Conservation (phyloP, 2,888 invertebrate species). For the Caenorhabditis sp. region DNA sequence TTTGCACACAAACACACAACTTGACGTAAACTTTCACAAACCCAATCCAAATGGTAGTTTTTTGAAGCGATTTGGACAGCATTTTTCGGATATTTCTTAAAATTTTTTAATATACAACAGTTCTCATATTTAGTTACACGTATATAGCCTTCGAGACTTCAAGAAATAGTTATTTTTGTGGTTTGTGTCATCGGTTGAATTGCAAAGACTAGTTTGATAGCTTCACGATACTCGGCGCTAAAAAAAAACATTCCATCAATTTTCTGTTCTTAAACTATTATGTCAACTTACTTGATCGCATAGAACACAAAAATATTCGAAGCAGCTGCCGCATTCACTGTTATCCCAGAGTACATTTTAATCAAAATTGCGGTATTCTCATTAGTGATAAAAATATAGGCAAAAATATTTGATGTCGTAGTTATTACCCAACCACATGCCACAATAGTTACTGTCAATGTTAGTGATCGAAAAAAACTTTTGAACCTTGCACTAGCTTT, state of each 20-base stretch:
- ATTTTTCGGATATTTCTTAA: too few relatives aligned
- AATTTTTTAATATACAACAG: too few relatives aligned
- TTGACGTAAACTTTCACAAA: too few relatives aligned
- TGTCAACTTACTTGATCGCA: constrained; percentile 36
- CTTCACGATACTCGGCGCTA: constrained; percentile 35
- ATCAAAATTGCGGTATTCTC: constrained; percentile 18
- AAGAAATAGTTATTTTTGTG: too few relatives aligned
- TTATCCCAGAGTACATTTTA: constrained; percentile 47
- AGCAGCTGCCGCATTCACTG: constrained; percentile 40
- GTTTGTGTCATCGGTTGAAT: too few relatives aligned
- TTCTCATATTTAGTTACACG: too few relatives aligned
- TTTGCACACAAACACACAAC: too few relatives aligned
- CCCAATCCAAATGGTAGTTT: too few relatives aligned
- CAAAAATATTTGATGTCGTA: constrained; percentile 31
- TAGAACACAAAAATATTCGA: constrained; percentile 47
- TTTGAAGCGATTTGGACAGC: too few relatives aligned
- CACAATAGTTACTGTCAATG: constrained; percentile 38
- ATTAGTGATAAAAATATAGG: constrained; percentile 14
- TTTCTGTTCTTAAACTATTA: too few relatives aligned
- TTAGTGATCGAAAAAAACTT: constrained; percentile 38
- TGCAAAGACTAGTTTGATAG: constrained; percentile 24
- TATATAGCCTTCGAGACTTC: too few relatives aligned
- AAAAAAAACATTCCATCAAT: too few relatives aligned
- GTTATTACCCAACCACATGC: constrained; percentile 42
- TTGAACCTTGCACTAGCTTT: constrained; percentile 42